Evolutionary conservation across 2,888 invertebrate species (phyloP), one percentile per base, ranked within the genome.

Genomic region (Lasioglossum vierecki): DNA sequence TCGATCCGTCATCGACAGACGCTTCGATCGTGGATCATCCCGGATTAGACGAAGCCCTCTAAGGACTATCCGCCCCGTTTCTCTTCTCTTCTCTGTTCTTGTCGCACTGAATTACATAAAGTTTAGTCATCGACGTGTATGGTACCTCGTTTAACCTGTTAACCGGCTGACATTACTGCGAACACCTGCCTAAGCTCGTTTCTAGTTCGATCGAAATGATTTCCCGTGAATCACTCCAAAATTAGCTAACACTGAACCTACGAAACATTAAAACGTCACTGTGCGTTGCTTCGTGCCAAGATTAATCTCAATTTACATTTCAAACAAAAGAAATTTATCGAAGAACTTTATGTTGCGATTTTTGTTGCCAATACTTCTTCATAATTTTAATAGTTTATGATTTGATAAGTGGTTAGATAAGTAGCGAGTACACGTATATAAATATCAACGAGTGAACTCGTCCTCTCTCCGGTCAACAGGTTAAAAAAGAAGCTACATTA

Each of bases 11-110:
- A 76, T 60, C 41, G 77, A 74, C 9, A 53, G 6, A 77, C 39
- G 53, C 53, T 13, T 76, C 13, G 22, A 79, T 83, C 46, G 22
- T 79, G 63, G 66, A 75, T 83, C 41, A 70, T 75, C 74, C 2
- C 41, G 15, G 46, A 79, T 79, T 66, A n/a, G 26, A 35, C 26
- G 15, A 66, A 79, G 5, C 41, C 30, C 15, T 71, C 13, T 63
- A 74, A 70, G n/a, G 70, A 74, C 41, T 81, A 76, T 13, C 15
- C 60, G 15, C 6, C 35, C 60, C 41, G 6, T 82, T n/a, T 46
- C 41, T 73, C 26, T 6, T 22, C 8, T 13, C 0, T 71, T 39
- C 49, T 70, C 26, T n/a, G 8, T n/a, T 30, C 18, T 26, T 11
- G 26, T 39, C 30, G 30, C n/a, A 39, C 70, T n/a, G 22, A 35